Conservation (phyloP, 2,797 vertebrate species). For the Petrocephalus schoutedeni region DNA sequence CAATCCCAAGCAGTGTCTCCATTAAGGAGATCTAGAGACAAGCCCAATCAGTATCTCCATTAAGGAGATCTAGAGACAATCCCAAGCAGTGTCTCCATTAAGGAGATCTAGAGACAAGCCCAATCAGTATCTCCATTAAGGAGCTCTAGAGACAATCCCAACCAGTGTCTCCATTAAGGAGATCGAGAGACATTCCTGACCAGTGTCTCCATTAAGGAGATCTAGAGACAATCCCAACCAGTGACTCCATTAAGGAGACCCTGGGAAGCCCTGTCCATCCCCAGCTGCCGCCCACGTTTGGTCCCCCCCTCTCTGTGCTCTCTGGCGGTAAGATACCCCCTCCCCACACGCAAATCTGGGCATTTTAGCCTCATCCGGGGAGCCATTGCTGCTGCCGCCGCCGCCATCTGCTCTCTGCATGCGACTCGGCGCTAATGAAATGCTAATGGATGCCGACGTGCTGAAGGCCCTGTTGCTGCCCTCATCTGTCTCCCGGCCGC, state of each 20-base stretch:
- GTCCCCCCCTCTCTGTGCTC: neutral
- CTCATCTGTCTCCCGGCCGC: neutral
- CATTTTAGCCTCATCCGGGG: conserved; percentile 62
- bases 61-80: neutral
- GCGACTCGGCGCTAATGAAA: conserved; percentile 17
- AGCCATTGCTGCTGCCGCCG: conserved; percentile 33
- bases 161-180: no score
- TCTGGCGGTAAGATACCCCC: neutral
- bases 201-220: neutral
- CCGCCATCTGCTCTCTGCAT: conserved; percentile 25
- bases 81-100: no score
- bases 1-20: neutral
- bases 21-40: neutral
- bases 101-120: neutral
- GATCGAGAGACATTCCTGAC: neutral
- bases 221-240: neutral
- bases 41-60: neutral
- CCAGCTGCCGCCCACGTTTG: neutral
- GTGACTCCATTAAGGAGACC: neutral
- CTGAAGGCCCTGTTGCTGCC: neutral
- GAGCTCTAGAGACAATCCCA: neutral
- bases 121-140: neutral
- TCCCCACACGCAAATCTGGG: conserved; percentile 17
- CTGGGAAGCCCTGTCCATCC: neutral
- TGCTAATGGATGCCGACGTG: conserved; percentile 2